phyloP scores from a whole-genome alignment of 2,113 vertebrate genomes.

The Eulemur macaco region DNA sequence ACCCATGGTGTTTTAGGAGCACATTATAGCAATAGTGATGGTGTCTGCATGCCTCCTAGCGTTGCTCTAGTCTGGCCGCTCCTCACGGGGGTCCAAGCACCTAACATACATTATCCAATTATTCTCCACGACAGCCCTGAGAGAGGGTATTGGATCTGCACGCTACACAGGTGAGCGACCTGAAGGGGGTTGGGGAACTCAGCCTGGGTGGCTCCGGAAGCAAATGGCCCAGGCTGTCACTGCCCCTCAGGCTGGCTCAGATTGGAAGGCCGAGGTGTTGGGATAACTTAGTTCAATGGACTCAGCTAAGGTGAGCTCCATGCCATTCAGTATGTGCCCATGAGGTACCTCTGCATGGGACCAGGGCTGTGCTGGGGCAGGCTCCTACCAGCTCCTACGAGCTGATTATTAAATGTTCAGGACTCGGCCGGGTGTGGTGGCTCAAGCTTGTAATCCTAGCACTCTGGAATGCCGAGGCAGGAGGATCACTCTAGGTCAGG shows the following conservation, averaged over 20 bases:
- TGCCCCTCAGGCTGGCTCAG: not conserved
- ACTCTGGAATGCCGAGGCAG: too few species aligned
- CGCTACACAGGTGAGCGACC: not conserved
- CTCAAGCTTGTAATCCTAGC: too few species aligned
- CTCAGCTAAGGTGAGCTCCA: not conserved
- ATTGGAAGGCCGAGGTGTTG: not conserved
- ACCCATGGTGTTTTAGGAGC: not conserved
- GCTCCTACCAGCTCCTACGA: fast-evolving
- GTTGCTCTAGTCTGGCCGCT: not conserved
- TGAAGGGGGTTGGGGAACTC: fast-evolving
- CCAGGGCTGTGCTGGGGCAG: not conserved
- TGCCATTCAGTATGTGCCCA: fast-evolving
- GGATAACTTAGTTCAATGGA: not conserved
- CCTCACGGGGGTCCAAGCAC: not conserved
- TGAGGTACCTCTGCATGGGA: not conserved
- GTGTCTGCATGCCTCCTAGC: not conserved
- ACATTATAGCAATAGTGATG: not conserved
- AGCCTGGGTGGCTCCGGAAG: not conserved
- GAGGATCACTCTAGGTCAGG: too few species aligned
- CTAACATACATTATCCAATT: too few species aligned
- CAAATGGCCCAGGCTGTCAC: not conserved
- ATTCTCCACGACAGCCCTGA: not conserved
- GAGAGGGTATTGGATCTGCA: fast-evolving
- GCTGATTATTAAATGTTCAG: not conserved
- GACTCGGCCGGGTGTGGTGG: not conserved